These are phyloP conservation scores for Orcinus orca DNA, from an alignment of 2,113 vertebrate species.

Conservation along the genomic window DNA sequence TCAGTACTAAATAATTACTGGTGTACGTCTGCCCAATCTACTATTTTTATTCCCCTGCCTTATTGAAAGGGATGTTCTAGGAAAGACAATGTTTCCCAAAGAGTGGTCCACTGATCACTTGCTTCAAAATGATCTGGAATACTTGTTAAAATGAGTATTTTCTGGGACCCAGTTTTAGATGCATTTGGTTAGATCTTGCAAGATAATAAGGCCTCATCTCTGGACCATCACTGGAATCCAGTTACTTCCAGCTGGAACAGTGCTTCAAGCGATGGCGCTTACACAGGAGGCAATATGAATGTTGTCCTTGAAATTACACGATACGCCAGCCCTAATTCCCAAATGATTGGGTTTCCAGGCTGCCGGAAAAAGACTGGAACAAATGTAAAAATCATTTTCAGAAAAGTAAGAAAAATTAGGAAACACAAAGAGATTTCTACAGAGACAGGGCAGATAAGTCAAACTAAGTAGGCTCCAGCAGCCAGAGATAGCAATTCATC, in stretches of 20 bases:
- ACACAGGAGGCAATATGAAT: background rate
- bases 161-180: background rate
- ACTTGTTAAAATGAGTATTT: background rate
- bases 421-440: background rate
- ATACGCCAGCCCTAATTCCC: background rate
- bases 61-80: background rate
- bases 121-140: background rate
- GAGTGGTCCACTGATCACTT: background rate
- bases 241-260: background rate
- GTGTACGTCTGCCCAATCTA: background rate
- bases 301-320: background rate
- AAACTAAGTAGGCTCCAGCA: background rate
- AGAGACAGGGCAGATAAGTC: background rate
- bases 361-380: background rate
- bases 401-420: background rate
- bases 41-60: background rate
- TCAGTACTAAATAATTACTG: background rate
- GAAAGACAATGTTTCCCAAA: background rate
- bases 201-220: background rate
- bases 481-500: background rate
- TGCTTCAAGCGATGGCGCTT: background rate
- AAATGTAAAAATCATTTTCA: background rate
- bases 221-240: background rate
- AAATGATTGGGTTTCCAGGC: background rate
- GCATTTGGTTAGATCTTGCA: background rate